Evolutionary conservation across 2,888 invertebrate species (phyloP).

Genomic region (Monochamus alternatus): DNA sequence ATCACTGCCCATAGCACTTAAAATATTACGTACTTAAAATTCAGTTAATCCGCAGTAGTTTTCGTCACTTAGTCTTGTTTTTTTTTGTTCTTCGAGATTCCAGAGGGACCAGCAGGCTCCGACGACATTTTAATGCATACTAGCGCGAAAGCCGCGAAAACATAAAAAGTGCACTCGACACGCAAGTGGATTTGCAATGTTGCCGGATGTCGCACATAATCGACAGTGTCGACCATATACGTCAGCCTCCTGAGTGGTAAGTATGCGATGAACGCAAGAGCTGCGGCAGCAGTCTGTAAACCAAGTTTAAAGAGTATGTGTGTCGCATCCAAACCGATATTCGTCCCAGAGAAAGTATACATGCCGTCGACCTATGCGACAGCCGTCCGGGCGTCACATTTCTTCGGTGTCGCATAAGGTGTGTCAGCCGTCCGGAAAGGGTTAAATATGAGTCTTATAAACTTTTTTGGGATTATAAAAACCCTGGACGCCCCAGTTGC

Average conservation of each 20-base stretch:
- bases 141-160: conserved; percentile 23
- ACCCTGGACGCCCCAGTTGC: too few species aligned
- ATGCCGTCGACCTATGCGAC: conserved; percentile 41
- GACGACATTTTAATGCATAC: conserved; percentile 26
- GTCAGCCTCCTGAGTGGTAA: conserved; percentile 36
- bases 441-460: too few species aligned
- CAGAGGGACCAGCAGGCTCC: conserved; percentile 26
- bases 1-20: too few species aligned
- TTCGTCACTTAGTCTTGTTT: conserved; percentile 23
- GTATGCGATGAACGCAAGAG: conserved; percentile 42
- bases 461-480: too few species aligned
- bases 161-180: not conserved
- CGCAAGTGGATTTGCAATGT: conserved; percentile 35
- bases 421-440: conserved; percentile 5
- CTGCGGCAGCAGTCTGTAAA: conserved; percentile 40
- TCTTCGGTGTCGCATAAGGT: conserved; percentile 7
- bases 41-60: too few species aligned
- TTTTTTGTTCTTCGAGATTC: conserved; percentile 25
- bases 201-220: conserved; percentile 41
- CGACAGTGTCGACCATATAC: conserved; percentile 37
- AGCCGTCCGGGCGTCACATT: conserved; percentile 11
- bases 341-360: conserved; percentile 40
- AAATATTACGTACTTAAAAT: too few species aligned
- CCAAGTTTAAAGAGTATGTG: conserved; percentile 38
- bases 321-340: conserved; percentile 37